Evolutionary conservation across 2,113 vertebrate genomes (phyloP), one percentile per base, ranked within the genome.

Genomic region (Pagrus major): DNA sequence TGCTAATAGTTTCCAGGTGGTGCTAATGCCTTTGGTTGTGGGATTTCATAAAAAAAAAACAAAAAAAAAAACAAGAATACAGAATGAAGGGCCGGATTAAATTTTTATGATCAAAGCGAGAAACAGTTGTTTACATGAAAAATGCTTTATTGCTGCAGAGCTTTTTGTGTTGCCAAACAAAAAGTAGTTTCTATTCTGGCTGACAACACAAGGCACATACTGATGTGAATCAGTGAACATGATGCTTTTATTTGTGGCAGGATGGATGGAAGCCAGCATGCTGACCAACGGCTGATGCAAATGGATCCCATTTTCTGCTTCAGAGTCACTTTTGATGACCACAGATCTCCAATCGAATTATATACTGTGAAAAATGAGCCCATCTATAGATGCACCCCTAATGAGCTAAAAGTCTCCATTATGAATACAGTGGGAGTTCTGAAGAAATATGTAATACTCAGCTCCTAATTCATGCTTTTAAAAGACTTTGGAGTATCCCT

Each of bases 1-100:
- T 33, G 31, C 44, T 80, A 88, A 91, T 72, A 15, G 61, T 1
- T 86, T 72, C 77, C 78, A 84, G 71, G 76, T 86, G 77, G 27
- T 31, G 56, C 74, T 29, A 4, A 79, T 66, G 44, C 20, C 46
- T 86, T 60, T 64, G 29, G 55, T 75, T 78, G 51, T 66, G 3
- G 42, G 35, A 59, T 69, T 66, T 74, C 21, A 60, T 71, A 67
- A 14, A 65, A 58, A 46, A n/a, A n/a, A n/a, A n/a, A n/a, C 21
- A 60, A 67, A 67, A 14, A 65, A 58, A 46, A 12, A 66, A 3
- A 54, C 23, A n/a, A 70, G 35, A 59, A 20, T 59, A 46, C 29
- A 23, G 27, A 66, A 25, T 56, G 54, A 49, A 25, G n/a, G n/a
- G 33, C 12, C 35, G 37, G 58, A 61, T 65, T 33, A 6, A 14